A percentile compares a stretch with the other conserved stretches of the same genome.
Evolutionary conservation across 2,888 invertebrate genomes (phyloP).

Genomic region (Habrosyne pyritoides): DNA sequence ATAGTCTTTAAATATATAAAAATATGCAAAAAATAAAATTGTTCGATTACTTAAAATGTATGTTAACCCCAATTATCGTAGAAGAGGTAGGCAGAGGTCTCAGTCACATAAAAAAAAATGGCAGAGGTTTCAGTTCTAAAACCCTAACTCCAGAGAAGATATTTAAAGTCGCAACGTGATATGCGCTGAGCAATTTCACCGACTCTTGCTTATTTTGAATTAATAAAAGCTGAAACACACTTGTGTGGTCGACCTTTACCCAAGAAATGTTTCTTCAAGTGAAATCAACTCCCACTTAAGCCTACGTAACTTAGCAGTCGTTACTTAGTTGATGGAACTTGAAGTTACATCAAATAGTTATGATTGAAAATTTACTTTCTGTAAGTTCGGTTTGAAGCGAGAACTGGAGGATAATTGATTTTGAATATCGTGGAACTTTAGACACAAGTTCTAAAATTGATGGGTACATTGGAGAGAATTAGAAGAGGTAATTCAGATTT

Average conservation of each 20-base stretch:
- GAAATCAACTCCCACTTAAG: not conserved
- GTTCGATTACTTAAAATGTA: no score
- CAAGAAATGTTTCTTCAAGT: not conserved
- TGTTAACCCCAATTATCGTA: no score
- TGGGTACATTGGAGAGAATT: not conserved
- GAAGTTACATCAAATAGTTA: not conserved
- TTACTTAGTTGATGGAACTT: not conserved
- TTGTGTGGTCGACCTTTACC: not conserved
- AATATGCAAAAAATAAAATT: no score
- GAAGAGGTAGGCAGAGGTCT: no score
- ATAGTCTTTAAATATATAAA: no score
- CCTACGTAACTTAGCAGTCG: not conserved
- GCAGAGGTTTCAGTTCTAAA: no score
- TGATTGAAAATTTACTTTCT: not conserved
- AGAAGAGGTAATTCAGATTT: not conserved
- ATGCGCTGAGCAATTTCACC: no score
- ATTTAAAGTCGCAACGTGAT: no score
- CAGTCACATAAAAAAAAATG: no score
- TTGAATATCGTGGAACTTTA: constrained; percentile 1
- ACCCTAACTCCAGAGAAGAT: no score
- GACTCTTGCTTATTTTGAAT: no score
- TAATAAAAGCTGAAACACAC: no score
- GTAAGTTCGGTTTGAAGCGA: not conserved
- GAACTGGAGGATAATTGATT: not conserved
- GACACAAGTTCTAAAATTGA: not conserved